A percentile compares a stretch with the other conserved stretches of the same genome.
phyloP scores from a whole-genome alignment of 2,797 vertebrate species.

The Arnoldichthys spilopterus region DNA sequence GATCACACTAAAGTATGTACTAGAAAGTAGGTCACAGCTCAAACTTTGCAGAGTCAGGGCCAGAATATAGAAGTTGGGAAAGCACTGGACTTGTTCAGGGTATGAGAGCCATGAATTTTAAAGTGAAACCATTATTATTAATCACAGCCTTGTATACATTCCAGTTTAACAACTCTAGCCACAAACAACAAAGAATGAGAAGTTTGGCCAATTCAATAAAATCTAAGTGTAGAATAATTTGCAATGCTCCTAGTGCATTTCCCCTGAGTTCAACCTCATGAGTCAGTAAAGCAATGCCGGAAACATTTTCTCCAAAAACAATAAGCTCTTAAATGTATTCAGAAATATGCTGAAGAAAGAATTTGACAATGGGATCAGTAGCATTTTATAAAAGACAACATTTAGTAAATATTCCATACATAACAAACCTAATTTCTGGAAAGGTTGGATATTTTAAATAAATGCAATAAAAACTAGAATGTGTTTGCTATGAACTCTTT shows the following conservation, averaged over 20 bases:
- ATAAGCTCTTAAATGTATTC: neutral
- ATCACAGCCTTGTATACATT: slow-evolving; percentile 3
- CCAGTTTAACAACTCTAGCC: neutral
- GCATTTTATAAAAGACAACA: slow-evolving; percentile 28
- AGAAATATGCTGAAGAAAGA: neutral
- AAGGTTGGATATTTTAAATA: too few relatives aligned
- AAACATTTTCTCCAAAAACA: slow-evolving; percentile 3
- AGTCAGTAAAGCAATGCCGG: slow-evolving; percentile 31
- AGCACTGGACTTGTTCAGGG: slow-evolving; percentile 14
- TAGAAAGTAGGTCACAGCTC: slow-evolving; percentile 49
- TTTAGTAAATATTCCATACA: neutral
- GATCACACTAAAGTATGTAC: slow-evolving; percentile 16
- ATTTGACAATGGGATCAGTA: neutral
- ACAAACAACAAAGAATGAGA: slow-evolving; percentile 17
- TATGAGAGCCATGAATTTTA: slow-evolving; percentile 23
- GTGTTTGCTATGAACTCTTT: too few relatives aligned
- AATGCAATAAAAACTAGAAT: too few relatives aligned
- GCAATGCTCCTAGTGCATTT: neutral
- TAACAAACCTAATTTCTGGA: too few relatives aligned
- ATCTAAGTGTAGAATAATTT: slow-evolving; percentile 6
- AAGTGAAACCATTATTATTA: slow-evolving; percentile 35
- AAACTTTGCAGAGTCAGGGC: neutral
- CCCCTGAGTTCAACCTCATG: slow-evolving; percentile 26
- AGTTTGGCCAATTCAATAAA: slow-evolving; percentile 31
- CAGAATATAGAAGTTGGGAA: slow-evolving; percentile 12